Evolutionary conservation across 2,113 vertebrate species (phyloP).

Genomic region (Corvus moneduloides): DNA sequence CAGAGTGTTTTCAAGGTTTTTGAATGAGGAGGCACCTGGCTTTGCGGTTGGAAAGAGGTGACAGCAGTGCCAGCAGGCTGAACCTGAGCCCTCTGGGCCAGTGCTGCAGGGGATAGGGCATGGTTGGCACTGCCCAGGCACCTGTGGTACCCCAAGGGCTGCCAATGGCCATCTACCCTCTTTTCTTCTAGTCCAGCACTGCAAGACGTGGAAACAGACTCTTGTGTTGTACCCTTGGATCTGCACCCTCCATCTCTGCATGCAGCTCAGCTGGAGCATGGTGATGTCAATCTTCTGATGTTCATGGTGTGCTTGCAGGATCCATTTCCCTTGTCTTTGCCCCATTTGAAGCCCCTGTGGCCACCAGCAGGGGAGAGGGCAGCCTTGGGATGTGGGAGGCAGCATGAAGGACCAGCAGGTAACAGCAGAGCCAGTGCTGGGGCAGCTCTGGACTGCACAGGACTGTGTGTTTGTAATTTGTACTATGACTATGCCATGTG

Average conservation of each 20-base stretch:
- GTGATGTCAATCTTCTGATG: neutral
- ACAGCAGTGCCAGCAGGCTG: neutral
- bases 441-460: fast-evolving
- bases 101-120: fast-evolving
- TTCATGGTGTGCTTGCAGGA: neutral
- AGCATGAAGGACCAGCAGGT: fast-evolving
- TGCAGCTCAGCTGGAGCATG: neutral
- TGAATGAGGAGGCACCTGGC: fast-evolving
- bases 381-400: neutral
- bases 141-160: neutral
- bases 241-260: neutral
- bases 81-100: neutral
- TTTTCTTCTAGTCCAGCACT: neutral
- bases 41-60: neutral
- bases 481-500: neutral
- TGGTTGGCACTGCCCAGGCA: neutral
- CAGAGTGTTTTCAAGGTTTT: neutral
- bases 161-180: neutral
- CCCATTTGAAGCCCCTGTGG: fast-evolving
- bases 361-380: fast-evolving
- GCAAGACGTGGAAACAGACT: neutral
- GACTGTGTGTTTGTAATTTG: neutral
- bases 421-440: fast-evolving
- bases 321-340: neutral
- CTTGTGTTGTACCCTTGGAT: neutral